Base-by-base conservation (phyloP, 1,140 invertebrate species). In the Bombus terrestris region DNA sequence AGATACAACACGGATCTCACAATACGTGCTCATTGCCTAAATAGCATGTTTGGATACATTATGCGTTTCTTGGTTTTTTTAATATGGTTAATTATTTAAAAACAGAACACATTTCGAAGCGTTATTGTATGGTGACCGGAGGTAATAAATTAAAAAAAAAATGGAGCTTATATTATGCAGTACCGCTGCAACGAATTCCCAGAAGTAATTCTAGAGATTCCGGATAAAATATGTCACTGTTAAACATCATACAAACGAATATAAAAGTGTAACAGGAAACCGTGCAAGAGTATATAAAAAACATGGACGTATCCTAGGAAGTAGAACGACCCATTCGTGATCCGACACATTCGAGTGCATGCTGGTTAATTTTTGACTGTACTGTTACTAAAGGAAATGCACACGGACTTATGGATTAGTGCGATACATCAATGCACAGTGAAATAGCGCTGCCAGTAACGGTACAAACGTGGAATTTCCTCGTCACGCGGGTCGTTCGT, bases 1-100 rank as follows among this genome's bases (percentile, higher is more conserved):
- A 85, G 78, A 85, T 85, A 81, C 59, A 73, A 81, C 83, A 73
- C 78, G 77, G 25, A 68, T 74, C 25, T 59, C 71, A n/a, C 43
- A 32, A 81, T 85, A 85, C 77, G 78, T 85, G 69, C 83, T 57
- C 35, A n/a, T 85, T 57, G 53, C 57, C 47, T 37, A 35, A 81
- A 66, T 47, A 68, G n/a, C 43, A 22, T 35, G 71, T 81, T 68
- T 66, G 78, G 73, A 73, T 74, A 66, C 57, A 66, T 74, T 57
- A 68, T 18, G 13, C 2, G 8, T 18, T 25, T 6, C 18, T 1
- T 15, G 22, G 41, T 32, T 71, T 32, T 43, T 66, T 72, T 66
- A 8, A 8, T 8, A 2, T 15, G 32, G 15, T 72, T 35, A 47
- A 71, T 68, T 78, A 32, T 78, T 83, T 78, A 57, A 64, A 18